Base-by-base conservation (phyloP, 2,797 vertebrate genomes). In the Sebastes diaconus region DNA sequence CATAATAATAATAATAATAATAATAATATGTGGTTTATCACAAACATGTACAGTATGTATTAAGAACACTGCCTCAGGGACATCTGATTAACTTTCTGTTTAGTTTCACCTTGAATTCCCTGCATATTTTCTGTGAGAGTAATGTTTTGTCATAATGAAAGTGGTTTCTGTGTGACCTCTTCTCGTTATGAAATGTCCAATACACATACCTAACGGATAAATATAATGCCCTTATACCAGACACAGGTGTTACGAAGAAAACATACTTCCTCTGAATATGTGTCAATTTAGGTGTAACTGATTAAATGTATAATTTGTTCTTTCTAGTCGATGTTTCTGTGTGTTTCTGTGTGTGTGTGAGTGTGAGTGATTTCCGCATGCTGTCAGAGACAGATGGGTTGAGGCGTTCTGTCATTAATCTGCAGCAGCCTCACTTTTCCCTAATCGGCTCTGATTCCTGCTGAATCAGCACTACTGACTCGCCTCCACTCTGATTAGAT, bases 401-500 rank as follows among this genome's bases (percentile, higher is more conserved):
- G 68, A 90, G 85, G 73, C 73, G 70, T 67, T 57, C 79, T 81
- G 88, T 88, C 81, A 87, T 94, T 94, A 92, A 95, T 93, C 92
- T 88, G 88, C 85, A 86, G 82, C 81, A 68, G 88, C 79, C 75
- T 92, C 91, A 84, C 88, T 90, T 88, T 90, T 89, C 61, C 46
- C 77, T 93, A 93, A 94, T 92, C 92, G 82, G 87, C 85, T 94
- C 84, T 54, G 84, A 89, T 88, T 92, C 81, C 84, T 84, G 89
- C 89, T 94, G 92, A 93, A 60, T 93, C 94, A 92, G 89, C 91
- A 83, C 68, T 20, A 32, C 76, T 64, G 78, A 66, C 88, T 88
- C 84, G 70, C 70, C 84, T 85, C 71, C 73, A 73, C 85, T 87
- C 85, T 88, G 92, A 94, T 94, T 93, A 93, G 88, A 90, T 81